Conservation (phyloP, 2,888 invertebrate species). For the Hololepta plana region DNA sequence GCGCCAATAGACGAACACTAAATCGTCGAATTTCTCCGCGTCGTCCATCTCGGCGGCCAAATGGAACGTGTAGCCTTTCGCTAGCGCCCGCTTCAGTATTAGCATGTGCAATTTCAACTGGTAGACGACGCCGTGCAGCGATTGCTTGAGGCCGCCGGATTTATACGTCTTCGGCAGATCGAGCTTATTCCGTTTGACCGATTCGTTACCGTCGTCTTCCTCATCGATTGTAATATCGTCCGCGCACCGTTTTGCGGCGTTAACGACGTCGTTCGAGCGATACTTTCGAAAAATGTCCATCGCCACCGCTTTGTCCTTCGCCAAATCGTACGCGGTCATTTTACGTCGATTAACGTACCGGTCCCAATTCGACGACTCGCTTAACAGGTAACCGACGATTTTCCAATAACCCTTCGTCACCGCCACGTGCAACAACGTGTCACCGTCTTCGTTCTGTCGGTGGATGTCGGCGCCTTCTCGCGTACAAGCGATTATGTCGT, state of each 20-base stretch:
- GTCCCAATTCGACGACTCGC: no score
- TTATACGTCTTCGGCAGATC: no score
- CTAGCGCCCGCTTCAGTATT: background rate
- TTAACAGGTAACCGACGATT: background rate
- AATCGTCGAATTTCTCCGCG: conserved; percentile 1
- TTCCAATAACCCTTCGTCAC: background rate
- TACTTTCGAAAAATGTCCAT: background rate
- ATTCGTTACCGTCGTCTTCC: no score
- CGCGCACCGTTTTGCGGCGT: background rate
- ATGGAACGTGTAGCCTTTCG: background rate
- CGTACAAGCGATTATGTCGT: no score
- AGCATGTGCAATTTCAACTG: conserved; percentile 1
- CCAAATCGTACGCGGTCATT: background rate
- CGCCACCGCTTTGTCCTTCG: background rate
- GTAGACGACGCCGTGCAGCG: conserved; percentile 1
- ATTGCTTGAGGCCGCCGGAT: no score
- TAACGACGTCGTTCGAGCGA: background rate
- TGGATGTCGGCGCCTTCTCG: background rate
- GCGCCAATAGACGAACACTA: background rate
- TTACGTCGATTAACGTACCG: background rate
- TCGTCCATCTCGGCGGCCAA: conserved; percentile 1
- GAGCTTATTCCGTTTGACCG: no score
- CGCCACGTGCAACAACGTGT: background rate
- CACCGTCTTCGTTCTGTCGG: background rate
- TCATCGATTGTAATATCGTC: no score